phyloP scores from a whole-genome alignment of 2,888 invertebrate species.

The Cataglyphis albicans region DNA sequence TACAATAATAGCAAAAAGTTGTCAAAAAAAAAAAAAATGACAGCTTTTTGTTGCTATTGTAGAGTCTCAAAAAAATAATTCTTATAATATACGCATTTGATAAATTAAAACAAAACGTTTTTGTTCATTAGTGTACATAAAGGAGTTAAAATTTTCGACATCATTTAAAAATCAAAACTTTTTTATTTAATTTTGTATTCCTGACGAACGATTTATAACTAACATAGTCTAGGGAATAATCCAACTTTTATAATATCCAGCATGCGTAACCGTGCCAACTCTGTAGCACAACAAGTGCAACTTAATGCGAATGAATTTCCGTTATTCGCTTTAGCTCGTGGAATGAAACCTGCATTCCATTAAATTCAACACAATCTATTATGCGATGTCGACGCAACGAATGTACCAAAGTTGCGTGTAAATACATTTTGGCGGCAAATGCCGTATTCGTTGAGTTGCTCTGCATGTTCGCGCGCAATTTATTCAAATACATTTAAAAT shows the following conservation, averaged over 20 bases:
- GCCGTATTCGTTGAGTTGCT: neutral
- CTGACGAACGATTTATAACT: neutral
- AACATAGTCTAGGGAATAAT: neutral
- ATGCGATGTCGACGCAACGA: neutral
- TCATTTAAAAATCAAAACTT: neutral
- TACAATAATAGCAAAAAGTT: too few relatives aligned
- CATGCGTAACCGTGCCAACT: neutral
- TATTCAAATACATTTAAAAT: neutral
- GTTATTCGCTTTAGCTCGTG: neutral
- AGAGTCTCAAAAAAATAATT: neutral
- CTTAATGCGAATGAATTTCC: slow-evolving; percentile 15
- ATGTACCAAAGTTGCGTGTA: slow-evolving; percentile 14
- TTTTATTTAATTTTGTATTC: neutral
- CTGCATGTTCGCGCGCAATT: neutral
- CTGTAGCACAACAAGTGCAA: neutral
- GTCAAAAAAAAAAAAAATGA: too few relatives aligned
- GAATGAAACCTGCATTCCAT: neutral
- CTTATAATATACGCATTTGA: neutral
- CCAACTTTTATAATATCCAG: neutral
- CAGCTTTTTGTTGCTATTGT: too few relatives aligned
- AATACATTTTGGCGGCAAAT: slow-evolving; percentile 8
- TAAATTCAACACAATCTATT: neutral
- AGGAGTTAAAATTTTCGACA: neutral
- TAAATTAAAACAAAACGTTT: neutral
- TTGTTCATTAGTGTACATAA: neutral